These are phyloP conservation scores for Ctenomys sociabilis DNA, from an alignment of 2,113 vertebrate species.

Conservation along the genomic window DNA sequence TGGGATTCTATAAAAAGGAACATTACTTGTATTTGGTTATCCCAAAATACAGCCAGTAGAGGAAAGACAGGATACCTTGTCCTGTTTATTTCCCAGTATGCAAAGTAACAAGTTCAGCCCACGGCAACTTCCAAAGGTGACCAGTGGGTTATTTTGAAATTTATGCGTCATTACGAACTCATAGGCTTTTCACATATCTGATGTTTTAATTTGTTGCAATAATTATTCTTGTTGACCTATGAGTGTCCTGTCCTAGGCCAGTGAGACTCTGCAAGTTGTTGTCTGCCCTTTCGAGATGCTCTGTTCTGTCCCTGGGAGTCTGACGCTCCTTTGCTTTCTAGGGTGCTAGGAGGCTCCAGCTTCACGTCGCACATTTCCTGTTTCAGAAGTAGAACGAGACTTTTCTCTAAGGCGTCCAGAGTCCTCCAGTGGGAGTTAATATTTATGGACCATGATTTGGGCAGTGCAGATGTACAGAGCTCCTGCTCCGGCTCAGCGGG, in stretches of 20 bases:
- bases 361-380: not conserved
- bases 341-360: not conserved
- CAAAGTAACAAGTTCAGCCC: not conserved
- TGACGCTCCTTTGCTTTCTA: not conserved
- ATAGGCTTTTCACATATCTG: not conserved
- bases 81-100: not conserved
- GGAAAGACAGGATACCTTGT: not conserved
- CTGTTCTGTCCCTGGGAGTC: no score
- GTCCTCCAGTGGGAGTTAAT: not conserved
- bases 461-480: no score
- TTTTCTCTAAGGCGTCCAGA: not conserved
- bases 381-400: not conserved
- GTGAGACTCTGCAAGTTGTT: not conserved
- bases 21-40: not conserved
- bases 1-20: not conserved
- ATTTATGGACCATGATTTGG: not conserved
- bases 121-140: not conserved
- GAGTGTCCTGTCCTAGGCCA: not conserved
- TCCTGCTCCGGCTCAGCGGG: fast-evolving
- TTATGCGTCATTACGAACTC: not conserved
- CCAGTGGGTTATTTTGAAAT: not conserved
- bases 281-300: not conserved
- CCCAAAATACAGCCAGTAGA: not conserved
- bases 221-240: not conserved
- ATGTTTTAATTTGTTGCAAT: not conserved